Conservation (phyloP, 2,113 vertebrate genomes). For the Edolisoma coerulescens region DNA sequence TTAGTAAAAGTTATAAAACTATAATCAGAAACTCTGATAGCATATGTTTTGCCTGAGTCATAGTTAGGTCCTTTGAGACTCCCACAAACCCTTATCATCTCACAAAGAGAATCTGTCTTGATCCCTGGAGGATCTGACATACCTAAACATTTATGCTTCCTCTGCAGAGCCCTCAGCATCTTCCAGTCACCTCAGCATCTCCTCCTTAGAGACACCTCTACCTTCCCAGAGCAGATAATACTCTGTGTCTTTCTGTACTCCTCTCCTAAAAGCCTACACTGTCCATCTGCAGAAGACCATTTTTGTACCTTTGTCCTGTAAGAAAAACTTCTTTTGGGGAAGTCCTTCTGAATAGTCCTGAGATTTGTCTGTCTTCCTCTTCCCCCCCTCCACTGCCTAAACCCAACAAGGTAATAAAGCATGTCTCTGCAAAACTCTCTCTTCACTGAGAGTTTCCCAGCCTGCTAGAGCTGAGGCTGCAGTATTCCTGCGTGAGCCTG, state of each 20-base stretch:
- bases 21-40: background rate
- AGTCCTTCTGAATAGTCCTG: background rate
- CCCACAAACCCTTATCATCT: background rate
- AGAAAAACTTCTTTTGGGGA: background rate
- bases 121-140: background rate
- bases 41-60: background rate
- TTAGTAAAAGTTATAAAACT: constrained; percentile 11
- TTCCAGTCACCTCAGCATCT: background rate
- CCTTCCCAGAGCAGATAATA: background rate
- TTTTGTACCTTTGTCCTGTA: background rate
- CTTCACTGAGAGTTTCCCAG: background rate
- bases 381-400: background rate
- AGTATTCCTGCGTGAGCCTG: background rate
- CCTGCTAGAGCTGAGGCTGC: constrained; percentile 14
- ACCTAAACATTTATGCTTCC: background rate
- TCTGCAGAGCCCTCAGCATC: background rate
- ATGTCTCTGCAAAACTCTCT: background rate
- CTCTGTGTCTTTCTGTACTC: background rate
- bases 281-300: background rate
- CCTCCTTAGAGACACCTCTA: background rate
- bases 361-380: background rate
- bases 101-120: background rate
- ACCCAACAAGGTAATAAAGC: background rate
- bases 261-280: background rate
- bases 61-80: background rate